A percentile compares a stretch with the other conserved stretches of the same genome.
phyloP scores from a whole-genome alignment of 2,113 vertebrate species.

The Seriola rivoliana region DNA sequence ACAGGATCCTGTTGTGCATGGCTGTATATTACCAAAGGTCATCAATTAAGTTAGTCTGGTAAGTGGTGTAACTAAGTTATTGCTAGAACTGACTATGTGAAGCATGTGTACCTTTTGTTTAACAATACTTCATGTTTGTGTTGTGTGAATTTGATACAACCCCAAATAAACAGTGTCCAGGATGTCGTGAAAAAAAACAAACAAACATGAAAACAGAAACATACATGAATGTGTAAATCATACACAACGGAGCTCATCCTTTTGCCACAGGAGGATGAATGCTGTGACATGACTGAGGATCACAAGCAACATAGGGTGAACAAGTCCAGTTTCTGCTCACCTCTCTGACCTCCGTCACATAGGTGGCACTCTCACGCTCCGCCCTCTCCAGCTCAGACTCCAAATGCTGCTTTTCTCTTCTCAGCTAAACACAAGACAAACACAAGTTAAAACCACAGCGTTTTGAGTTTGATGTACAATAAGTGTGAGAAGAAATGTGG shows the following conservation, averaged over 20 bases:
- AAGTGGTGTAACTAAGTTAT: background rate
- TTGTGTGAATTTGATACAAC: background rate
- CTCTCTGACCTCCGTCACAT: constrained; percentile 97
- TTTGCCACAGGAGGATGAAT: constrained; percentile 17
- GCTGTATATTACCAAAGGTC: constrained; percentile 7
- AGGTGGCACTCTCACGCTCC: constrained; percentile 93
- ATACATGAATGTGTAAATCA: background rate
- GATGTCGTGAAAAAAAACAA: background rate
- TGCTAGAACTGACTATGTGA: background rate
- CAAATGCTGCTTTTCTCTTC: constrained; percentile 93
- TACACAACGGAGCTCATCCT: background rate
- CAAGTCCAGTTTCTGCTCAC: constrained; percentile 77
- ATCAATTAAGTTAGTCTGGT: constrained; percentile 32
- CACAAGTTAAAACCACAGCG: background rate
- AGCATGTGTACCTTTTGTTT: background rate
- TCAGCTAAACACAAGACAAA: constrained; percentile 82
- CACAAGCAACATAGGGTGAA: background rate
- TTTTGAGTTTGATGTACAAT: background rate
- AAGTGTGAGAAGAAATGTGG: background rate
- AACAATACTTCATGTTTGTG: constrained; percentile 1
- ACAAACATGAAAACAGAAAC: background rate
- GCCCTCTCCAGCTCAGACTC: constrained; percentile 94
- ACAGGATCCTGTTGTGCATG: constrained; percentile 2
- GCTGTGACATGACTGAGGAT: constrained; percentile 3
- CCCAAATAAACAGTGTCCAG: background rate